Percentiles rank a stretch among this genome's conserved stretches.
phyloP scores from a whole-genome alignment of 2,113 vertebrate genomes.

The Megaceryle maxima region DNA sequence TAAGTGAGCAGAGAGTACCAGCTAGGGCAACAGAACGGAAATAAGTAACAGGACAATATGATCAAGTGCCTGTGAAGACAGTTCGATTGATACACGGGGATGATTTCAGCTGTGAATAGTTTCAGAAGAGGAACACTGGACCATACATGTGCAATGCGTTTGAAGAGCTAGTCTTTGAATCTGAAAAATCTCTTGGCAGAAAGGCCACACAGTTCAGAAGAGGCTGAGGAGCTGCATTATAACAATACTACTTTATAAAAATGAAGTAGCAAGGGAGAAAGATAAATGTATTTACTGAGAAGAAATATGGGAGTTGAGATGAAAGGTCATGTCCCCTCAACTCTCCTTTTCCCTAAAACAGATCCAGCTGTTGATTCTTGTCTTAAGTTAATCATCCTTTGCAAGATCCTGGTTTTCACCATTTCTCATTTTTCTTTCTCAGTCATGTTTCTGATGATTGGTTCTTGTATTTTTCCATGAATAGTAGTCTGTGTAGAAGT shows the following conservation, averaged over 20 bases:
- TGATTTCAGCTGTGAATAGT: neutral
- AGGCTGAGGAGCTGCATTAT: neutral
- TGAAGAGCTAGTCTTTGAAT: neutral
- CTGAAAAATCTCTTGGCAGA: neutral
- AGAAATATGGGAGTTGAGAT: neutral
- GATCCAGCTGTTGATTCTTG: neutral
- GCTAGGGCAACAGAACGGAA: neutral
- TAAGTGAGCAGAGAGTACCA: neutral
- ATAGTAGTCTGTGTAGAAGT: neutral
- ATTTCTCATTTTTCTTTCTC: neutral
- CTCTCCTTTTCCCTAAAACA: neutral
- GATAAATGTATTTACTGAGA: neutral
- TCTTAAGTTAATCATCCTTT: neutral
- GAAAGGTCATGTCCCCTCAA: neutral
- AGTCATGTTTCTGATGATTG: neutral
- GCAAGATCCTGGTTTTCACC: neutral
- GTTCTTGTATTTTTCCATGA: neutral
- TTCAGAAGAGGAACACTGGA: rapidly evolving
- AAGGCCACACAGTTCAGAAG: neutral
- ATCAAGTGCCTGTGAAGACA: neutral
- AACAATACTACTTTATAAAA: neutral
- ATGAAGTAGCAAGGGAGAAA: neutral
- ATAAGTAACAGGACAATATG: neutral
- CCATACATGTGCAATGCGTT: rapidly evolving
- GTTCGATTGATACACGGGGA: neutral